phyloP scores from a whole-genome alignment of 2,113 vertebrate genomes.

The Corvus hawaiiensis region DNA sequence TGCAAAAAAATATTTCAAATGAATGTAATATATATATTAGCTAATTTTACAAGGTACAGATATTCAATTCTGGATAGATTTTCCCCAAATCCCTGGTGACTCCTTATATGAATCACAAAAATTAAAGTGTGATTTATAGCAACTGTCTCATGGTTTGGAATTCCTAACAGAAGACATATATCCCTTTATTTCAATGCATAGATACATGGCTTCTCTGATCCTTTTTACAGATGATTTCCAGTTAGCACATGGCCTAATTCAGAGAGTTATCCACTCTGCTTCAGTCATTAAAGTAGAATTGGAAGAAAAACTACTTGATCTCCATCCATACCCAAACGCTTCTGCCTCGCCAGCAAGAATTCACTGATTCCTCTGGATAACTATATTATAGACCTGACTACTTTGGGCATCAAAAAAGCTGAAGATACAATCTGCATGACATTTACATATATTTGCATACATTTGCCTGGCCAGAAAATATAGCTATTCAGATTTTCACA shows the following conservation, averaged over 20 bases:
- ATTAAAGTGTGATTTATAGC: background rate
- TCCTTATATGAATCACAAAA: background rate
- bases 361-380: slow-evolving; percentile 60
- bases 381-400: slow-evolving; percentile 45
- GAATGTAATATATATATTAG: background rate
- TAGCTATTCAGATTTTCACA: slow-evolving; percentile 44
- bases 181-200: background rate
- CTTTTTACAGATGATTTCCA: slow-evolving; percentile 20
- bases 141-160: background rate
- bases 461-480: slow-evolving; percentile 28
- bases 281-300: slow-evolving; percentile 32
- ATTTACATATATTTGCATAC: slow-evolving; percentile 64
- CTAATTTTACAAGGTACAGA: background rate
- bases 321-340: slow-evolving; percentile 23
- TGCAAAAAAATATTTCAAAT: background rate
- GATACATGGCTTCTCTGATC: slow-evolving; percentile 8
- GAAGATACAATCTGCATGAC: slow-evolving; percentile 63
- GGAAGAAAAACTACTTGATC: slow-evolving; percentile 43
- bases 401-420: slow-evolving; percentile 55
- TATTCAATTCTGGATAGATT: background rate
- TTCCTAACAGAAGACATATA: background rate
- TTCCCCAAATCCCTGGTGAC: background rate
- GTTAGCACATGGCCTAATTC: slow-evolving; percentile 25
- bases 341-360: slow-evolving; percentile 55
- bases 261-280: background rate